Conservation (phyloP, 2,888 invertebrate genomes). For the Sussaba pulchella region DNA sequence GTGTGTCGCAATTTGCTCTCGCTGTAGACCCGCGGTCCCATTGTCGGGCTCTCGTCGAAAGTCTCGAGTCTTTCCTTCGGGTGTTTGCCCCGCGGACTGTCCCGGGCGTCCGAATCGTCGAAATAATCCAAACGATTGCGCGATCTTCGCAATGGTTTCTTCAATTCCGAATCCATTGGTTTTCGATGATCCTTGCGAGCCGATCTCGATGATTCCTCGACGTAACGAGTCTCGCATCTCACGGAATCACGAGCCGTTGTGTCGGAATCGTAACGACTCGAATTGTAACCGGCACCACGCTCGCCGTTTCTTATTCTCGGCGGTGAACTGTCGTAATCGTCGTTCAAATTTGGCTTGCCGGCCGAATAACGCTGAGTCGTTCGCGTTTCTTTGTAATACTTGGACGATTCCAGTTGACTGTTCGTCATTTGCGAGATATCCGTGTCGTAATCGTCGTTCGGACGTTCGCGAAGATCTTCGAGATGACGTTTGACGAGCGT, state of each 20-base stretch:
- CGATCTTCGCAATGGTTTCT: constrained; percentile 78
- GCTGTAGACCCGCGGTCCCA: constrained; percentile 76
- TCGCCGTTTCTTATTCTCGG: constrained; percentile 75
- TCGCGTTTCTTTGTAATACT: constrained; percentile 79
- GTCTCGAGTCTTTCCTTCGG: constrained; percentile 73
- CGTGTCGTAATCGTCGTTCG: constrained; percentile 82
- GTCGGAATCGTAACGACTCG: constrained; percentile 82
- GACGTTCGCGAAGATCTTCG: constrained; percentile 78
- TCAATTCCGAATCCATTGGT: constrained; percentile 75
- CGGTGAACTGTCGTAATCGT: constrained; percentile 82
- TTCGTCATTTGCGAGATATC: constrained; percentile 82
- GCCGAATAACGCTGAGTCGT: constrained; percentile 78
- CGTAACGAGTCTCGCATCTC: constrained; percentile 76
- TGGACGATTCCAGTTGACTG: constrained; percentile 79
- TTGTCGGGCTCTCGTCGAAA: constrained; percentile 78
- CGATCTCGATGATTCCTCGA: constrained; percentile 71
- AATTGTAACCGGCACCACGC: constrained; percentile 76
- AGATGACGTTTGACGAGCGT: constrained; percentile 75
- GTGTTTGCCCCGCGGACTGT: constrained; percentile 72
- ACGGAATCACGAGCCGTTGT: constrained; percentile 80
- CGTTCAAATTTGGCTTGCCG: constrained; percentile 75
- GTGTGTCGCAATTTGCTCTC: constrained; percentile 82
- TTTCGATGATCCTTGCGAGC: constrained; percentile 75
- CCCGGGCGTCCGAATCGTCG: constrained; percentile 80
- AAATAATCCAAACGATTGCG: constrained; percentile 79